phyloP scores from a whole-genome alignment of 2,888 invertebrate genomes.

The Rhabditoides inermis region DNA sequence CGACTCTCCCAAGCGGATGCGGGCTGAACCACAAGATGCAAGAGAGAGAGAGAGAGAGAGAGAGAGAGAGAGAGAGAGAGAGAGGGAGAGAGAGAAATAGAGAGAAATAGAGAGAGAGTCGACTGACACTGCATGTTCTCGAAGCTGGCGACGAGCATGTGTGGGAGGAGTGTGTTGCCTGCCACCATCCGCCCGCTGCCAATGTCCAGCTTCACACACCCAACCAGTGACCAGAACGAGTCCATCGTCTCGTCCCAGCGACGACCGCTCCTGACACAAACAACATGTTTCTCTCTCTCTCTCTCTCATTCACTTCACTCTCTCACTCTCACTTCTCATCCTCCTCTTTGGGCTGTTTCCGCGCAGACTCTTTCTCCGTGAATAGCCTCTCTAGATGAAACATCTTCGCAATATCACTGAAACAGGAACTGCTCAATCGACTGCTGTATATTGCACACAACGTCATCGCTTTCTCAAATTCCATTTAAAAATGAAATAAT shows the following conservation, averaged over 20 bases:
- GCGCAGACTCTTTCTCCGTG: no score
- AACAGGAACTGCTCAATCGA: no score
- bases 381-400: conserved; percentile 24
- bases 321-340: no score
- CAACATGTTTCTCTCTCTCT: no score
- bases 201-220: conserved; percentile 64
- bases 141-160: conserved; percentile 75
- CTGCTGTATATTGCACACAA: background rate
- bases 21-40: no score
- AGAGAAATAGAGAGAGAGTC: conserved; percentile 79
- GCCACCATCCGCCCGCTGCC: conserved; percentile 83
- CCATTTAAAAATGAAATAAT: background rate
- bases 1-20: conserved; percentile 57
- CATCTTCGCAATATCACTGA: conserved; percentile 19
- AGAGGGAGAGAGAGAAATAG: conserved; percentile 94
- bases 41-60: no score
- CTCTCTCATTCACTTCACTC: no score
- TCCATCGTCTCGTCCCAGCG: no score
- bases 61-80: no score
- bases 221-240: conserved; percentile 40
- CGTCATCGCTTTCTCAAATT: background rate
- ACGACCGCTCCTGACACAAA: no score
- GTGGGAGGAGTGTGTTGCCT: conserved; percentile 86
- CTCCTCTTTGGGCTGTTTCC: no score
- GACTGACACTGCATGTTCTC: conserved; percentile 90